These are phyloP conservation scores for Monopis laevigella DNA, from an alignment of 2,888 invertebrate genomes.

Conservation along the genomic window DNA sequence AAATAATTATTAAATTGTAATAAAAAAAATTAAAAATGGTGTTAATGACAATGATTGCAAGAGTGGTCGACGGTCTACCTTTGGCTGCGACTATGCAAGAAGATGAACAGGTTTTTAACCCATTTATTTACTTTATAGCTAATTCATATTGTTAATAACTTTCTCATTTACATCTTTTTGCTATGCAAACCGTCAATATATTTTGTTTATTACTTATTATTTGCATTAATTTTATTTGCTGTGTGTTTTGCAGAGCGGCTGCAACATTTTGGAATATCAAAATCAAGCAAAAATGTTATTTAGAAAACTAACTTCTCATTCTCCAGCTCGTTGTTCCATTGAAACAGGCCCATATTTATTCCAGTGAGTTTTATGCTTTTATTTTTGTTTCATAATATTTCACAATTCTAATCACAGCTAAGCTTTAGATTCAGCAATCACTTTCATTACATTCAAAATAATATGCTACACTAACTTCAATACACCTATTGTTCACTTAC, in stretches of 20 bases:
- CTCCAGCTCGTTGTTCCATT: constrained; percentile 92
- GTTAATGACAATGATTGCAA: constrained; percentile 96
- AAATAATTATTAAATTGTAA: no score
- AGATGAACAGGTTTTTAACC: constrained; percentile 86
- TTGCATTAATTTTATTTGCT: constrained; percentile 34
- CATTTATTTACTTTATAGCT: neutral
- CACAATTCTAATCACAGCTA: constrained; percentile 11
- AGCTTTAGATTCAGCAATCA: no score
- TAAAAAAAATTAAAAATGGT: constrained; percentile 75
- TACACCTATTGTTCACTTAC: no score
- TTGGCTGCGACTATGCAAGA: constrained; percentile 98
- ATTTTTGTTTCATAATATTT: constrained; percentile 26
- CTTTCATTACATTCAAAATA: no score
- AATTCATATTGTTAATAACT: neutral
- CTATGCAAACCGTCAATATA: neutral
- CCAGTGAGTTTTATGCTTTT: constrained; percentile 81
- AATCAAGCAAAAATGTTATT: constrained; percentile 99
- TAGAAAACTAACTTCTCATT: constrained; percentile 89
- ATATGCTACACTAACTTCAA: no score
- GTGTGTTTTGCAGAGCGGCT: constrained; percentile 82
- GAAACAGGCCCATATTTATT: constrained; percentile 97
- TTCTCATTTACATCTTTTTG: neutral
- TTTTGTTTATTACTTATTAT: no score
- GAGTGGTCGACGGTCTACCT: constrained; percentile 94
- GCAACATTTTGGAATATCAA: constrained; percentile 96